A percentile compares a stretch with the other conserved stretches of the same genome.
Conservation (phyloP, 2,888 invertebrate species). For the Sesamia inferens region DNA sequence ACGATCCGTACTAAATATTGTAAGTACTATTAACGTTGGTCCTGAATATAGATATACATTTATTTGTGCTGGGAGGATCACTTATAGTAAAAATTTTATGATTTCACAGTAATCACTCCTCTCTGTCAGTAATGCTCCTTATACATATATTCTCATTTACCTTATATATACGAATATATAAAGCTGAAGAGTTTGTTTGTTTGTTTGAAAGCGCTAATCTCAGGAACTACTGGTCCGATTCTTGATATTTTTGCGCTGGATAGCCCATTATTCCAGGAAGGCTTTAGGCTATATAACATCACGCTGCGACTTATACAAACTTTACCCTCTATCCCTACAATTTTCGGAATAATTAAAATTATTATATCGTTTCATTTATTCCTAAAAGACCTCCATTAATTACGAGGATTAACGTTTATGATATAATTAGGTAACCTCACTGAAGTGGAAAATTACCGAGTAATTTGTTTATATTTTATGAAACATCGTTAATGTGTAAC, state of each 20-base stretch:
- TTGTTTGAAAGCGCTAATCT: no score
- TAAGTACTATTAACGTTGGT: constrained; percentile 27
- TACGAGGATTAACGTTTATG: constrained; percentile 62
- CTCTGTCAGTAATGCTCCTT: constrained; percentile 24
- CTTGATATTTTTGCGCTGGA: no score
- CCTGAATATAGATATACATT: constrained; percentile 46
- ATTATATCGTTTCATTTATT: constrained; percentile 68
- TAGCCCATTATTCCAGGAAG: no score
- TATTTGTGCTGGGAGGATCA: constrained; percentile 22
- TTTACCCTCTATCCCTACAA: constrained; percentile 23
- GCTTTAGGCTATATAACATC: no score
- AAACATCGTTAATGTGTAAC: constrained; percentile 27
- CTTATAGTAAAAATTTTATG: constrained; percentile 65
- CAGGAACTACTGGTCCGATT: no score
- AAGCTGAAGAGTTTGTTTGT: no score
- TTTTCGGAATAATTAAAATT: constrained; percentile 65
- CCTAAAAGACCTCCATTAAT: constrained; percentile 67
- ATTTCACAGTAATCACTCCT: constrained; percentile 65
- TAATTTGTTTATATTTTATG: constrained; percentile 48
- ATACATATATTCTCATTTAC: no score
- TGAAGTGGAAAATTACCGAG: constrained; percentile 42
- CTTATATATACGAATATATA: no score
- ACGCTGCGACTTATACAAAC: no score
- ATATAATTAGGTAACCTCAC: constrained; percentile 59
- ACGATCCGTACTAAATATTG: constrained; percentile 15